phyloP scores from a whole-genome alignment of 2,888 invertebrate genomes.

The Synanthedon andrenaeformis region DNA sequence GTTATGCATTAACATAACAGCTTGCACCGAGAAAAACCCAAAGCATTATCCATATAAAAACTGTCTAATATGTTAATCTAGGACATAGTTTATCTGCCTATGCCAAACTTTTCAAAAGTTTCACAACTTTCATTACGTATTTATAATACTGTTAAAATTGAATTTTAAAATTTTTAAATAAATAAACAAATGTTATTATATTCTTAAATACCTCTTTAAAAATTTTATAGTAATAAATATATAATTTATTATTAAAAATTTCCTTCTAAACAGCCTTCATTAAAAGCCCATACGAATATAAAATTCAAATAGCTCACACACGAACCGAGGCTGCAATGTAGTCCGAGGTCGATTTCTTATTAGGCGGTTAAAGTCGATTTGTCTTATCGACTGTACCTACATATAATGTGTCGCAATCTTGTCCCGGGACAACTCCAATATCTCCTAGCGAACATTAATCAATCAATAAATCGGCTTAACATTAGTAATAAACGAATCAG shows the following conservation, averaged over 20 bases:
- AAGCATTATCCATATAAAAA: too few species aligned
- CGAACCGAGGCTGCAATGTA: slow-evolving; percentile 33
- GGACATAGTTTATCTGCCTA: too few species aligned
- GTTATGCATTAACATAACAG: neutral
- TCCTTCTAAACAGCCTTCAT: slow-evolving; percentile 24
- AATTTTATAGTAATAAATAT: too few species aligned
- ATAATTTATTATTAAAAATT: too few species aligned
- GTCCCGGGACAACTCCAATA: slow-evolving; percentile 27
- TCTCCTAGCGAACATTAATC: slow-evolving; percentile 22
- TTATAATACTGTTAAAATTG: too few species aligned
- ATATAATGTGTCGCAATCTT: slow-evolving; percentile 25
- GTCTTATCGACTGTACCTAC: slow-evolving; percentile 18
- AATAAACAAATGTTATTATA: too few species aligned
- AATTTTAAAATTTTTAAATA: too few species aligned
- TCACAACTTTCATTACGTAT: too few species aligned
- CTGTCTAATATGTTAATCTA: too few species aligned
- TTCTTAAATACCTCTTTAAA: too few species aligned
- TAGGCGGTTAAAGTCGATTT: slow-evolving; percentile 29
- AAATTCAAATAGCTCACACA: slow-evolving; percentile 40
- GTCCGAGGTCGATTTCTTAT: slow-evolving; percentile 37
- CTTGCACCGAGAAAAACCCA: neutral
- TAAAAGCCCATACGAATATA: slow-evolving; percentile 4
- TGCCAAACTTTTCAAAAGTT: too few species aligned
- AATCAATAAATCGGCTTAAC: slow-evolving; percentile 18
- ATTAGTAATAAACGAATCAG: neutral